Percentiles rank a stretch among this genome's conserved stretches.
Conservation (phyloP, 2,797 vertebrate genomes). For the Rhinogobio ventralis region DNA sequence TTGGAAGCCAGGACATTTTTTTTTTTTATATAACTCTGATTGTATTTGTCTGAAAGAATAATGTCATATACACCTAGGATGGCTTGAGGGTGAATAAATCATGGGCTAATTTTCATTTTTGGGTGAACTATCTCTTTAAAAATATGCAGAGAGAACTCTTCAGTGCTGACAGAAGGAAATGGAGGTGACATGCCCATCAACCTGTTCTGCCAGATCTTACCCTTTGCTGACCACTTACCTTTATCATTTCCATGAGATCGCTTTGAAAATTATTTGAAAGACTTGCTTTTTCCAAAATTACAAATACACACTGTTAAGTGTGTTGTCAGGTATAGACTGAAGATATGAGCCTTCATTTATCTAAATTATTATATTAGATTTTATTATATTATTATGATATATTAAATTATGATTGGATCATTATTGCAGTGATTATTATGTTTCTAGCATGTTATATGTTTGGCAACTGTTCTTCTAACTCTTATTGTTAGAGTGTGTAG, state of each 20-base stretch:
- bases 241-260: neutral
- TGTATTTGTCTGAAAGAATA: no score
- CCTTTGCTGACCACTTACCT: neutral
- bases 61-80: no score
- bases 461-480: no score
- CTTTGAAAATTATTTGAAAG: neutral
- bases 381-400: neutral
- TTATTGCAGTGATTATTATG: no score
- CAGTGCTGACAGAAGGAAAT: conserved; percentile 23
- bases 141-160: conserved; percentile 20
- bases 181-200: neutral
- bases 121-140: neutral
- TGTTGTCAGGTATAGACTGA: neutral
- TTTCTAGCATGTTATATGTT: no score
- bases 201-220: neutral
- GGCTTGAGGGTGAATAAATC: no score
- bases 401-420: no score
- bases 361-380: neutral
- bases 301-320: no score
- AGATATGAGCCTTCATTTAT: neutral
- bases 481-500: no score
- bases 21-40: no score
- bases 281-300: neutral
- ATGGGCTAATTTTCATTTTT: no score
- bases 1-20: no score